Base-by-base conservation (phyloP, 2,797 vertebrate species). In the Eulemur albifrons region DNA sequence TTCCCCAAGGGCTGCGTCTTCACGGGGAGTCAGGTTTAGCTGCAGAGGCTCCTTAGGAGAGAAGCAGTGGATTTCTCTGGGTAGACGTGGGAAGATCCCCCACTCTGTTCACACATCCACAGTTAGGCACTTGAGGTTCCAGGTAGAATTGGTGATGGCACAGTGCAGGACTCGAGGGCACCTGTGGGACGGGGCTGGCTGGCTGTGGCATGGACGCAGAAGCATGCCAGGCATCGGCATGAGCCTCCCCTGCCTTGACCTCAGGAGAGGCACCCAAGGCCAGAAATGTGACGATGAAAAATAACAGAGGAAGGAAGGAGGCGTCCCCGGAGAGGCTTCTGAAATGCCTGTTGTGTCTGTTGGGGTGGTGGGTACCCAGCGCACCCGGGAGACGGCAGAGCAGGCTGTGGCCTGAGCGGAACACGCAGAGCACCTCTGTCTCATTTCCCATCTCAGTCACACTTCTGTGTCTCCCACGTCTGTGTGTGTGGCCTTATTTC, bases 351-450 rank as follows among this genome's bases (percentile, higher is more conserved):
- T 18, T 43, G 50, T 20, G 6, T 43, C 45, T 30, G 0, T 52
- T 2, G 0, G n/a, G 35, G 35, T 48, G 63, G 20, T 0, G 7
- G 5, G 7, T 5, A 8, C 4, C 25, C 7, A 2, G 4, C 13
- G 0, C 2, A 14, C 25, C 30, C 11, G 52, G 50, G 75, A 65
- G 38, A 23, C 14, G 20, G 25, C 17, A 14, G 25, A n/a, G 54
- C 35, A 32, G 69, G 63, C n/a, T 32, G 21, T 23, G 48, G 52
- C 72, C 0, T 1, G 61, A 32, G 32, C 63, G n/a, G 70, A 35
- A 27, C 9, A 8, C 18, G 0, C 0, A 0, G 1, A 0, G 1
- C 6, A 0, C 18, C 35, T 87, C 81, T 13, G 0, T 14, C 52
- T 9, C 27, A 2, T 27, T 7, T 70, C 70, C 54, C 9, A 0